phyloP scores from a whole-genome alignment of 1,140 invertebrate genomes.

The Euura saliciscinereae region DNA sequence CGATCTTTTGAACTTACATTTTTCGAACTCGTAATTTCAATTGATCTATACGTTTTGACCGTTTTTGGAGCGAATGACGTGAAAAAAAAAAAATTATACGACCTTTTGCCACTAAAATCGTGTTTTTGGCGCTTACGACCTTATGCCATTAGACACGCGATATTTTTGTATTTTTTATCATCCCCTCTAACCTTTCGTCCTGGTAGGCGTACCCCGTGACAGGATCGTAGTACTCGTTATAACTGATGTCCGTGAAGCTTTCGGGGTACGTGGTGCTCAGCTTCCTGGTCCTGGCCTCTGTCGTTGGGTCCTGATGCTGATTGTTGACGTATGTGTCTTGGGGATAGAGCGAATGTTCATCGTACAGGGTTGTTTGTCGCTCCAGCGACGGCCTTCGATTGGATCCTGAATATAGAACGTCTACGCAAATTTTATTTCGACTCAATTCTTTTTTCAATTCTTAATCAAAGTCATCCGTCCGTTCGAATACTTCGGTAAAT shows the following conservation, averaged over 20 bases:
- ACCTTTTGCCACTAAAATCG: no score
- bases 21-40: no score
- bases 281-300: constrained; percentile 42
- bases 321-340: constrained; percentile 42
- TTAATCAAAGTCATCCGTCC: neutral
- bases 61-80: no score
- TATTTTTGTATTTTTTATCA: constrained; percentile 8
- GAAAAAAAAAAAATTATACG: no score
- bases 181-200: constrained; percentile 55
- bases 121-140: no score
- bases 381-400: constrained; percentile 77
- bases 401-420: constrained; percentile 50
- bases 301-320: constrained; percentile 20
- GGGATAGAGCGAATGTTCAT: constrained; percentile 64
- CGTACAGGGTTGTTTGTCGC: constrained; percentile 79
- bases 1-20: no score
- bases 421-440: constrained; percentile 24
- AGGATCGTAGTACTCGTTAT: constrained; percentile 56
- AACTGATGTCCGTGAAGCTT: constrained; percentile 50
- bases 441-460: neutral
- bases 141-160: no score
- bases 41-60: no score
- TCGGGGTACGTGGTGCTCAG: constrained; percentile 53
- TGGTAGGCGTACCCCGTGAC: constrained; percentile 58
- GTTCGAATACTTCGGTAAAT: constrained; percentile 22